Percentiles rank a stretch among this genome's conserved stretches.
These are phyloP conservation scores for Drosophila kambysellisi DNA, from an alignment of 2,888 invertebrate genomes.

Conservation along the genomic window DNA sequence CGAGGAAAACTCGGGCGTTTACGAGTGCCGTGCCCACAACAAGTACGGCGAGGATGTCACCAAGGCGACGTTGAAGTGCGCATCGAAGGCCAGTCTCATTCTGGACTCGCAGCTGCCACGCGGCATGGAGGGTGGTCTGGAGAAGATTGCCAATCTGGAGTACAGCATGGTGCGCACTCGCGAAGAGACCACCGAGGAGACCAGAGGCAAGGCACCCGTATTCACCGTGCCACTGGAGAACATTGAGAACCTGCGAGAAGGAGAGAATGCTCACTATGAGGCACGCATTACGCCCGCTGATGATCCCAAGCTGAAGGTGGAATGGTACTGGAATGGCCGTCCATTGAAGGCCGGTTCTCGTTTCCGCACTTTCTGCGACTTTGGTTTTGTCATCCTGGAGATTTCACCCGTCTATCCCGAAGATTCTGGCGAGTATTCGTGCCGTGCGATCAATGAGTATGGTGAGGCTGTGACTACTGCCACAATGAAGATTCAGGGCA, in stretches of 20 bases:
- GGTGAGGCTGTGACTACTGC: constrained; percentile 96
- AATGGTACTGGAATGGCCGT: constrained; percentile 98
- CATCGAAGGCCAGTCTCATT: constrained; percentile 95
- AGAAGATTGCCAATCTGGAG: constrained; percentile 96
- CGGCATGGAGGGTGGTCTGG: constrained; percentile 97
- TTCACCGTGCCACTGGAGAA: constrained; percentile 96
- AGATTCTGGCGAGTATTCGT: constrained; percentile 96
- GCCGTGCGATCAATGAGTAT: constrained; percentile 94
- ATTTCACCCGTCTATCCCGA: constrained; percentile 98
- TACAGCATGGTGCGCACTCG: constrained; percentile 93
- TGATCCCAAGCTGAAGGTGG: constrained; percentile 95
- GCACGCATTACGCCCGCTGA: constrained; percentile 95
- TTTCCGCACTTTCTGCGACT: constrained; percentile 98
- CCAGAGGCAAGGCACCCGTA: constrained; percentile 93
- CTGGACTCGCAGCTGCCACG: constrained; percentile 96
- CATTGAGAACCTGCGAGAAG: constrained; percentile 94
- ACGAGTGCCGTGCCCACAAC: constrained; percentile 96
- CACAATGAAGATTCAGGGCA: constrained; percentile 95
- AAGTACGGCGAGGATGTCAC: constrained; percentile 95
- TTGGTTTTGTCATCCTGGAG: constrained; percentile 98
- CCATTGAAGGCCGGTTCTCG: constrained; percentile 94
- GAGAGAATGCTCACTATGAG: constrained; percentile 96
- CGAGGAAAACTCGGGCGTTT: constrained; percentile 97
- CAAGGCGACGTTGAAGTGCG: constrained; percentile 93
- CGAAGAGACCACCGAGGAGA: constrained; percentile 90